Conservation (phyloP, 2,888 invertebrate genomes). For the Eupithecia pulchellata region DNA sequence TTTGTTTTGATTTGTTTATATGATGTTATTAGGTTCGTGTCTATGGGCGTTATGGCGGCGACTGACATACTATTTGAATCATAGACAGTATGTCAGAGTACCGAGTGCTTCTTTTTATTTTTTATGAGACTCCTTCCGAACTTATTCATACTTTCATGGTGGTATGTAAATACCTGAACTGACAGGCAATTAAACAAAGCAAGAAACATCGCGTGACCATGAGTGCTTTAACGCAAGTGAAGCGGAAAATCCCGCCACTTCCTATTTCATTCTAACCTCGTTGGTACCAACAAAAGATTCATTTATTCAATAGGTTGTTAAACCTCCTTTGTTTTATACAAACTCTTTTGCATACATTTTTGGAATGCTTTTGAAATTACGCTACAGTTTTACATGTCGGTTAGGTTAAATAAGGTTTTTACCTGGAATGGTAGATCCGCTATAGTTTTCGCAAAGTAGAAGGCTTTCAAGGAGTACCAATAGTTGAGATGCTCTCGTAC, state of each 20-base stretch:
- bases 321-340: not conserved
- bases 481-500: slow-evolving; percentile 97
- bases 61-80: no score
- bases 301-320: slow-evolving; percentile 6
- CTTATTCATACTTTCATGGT: no score
- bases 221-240: slow-evolving; percentile 15
- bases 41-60: no score
- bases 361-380: slow-evolving; percentile 9
- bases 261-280: slow-evolving; percentile 17
- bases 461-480: slow-evolving; percentile 98
- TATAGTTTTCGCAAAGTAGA: slow-evolving; percentile 98
- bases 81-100: no score
- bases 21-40: no score
- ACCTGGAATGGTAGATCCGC: slow-evolving; percentile 98
- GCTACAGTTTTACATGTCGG: not conserved
- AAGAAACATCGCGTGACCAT: slow-evolving; percentile 16
- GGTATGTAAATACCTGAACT: not conserved
- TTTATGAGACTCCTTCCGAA: no score
- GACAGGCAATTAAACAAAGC: slow-evolving; percentile 10
- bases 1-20: no score
- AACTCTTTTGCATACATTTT: not conserved
- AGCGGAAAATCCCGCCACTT: slow-evolving; percentile 14
- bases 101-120: no score
- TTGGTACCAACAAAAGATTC: slow-evolving; percentile 21
- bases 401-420: slow-evolving; percentile 38